Percentiles rank a stretch among this genome's conserved stretches.
Conservation (phyloP, 2,797 vertebrate genomes). For the Cryptoblepharus egeriae region DNA sequence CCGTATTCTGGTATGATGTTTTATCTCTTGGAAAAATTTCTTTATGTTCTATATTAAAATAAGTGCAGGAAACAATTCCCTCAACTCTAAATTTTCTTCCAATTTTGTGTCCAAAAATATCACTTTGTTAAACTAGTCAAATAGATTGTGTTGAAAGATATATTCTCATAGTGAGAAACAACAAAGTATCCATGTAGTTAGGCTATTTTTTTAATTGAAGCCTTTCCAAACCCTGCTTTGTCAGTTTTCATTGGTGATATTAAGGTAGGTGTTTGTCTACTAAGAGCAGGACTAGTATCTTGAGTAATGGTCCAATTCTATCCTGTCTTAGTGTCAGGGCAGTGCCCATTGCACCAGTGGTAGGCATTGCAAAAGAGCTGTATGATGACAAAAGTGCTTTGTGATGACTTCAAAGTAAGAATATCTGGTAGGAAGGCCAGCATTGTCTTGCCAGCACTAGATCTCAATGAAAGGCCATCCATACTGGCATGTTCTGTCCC, state of each 20-base stretch:
- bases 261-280: neutral
- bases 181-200: neutral
- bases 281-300: neutral
- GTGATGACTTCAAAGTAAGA: too few species aligned
- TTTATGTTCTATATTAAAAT: neutral
- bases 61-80: neutral
- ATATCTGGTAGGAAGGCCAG: too few species aligned
- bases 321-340: too few species aligned
- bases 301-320: too few species aligned
- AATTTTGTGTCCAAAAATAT: too few species aligned
- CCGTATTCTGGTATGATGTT: neutral
- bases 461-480: too few species aligned
- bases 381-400: too few species aligned
- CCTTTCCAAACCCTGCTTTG: neutral
- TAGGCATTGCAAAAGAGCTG: too few species aligned
- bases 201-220: neutral
- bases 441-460: too few species aligned
- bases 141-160: too few species aligned
- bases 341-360: too few species aligned
- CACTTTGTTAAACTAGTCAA: neutral
- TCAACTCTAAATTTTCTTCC: neutral
- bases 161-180: neutral
- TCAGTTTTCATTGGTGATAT: neutral
- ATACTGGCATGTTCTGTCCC: too few species aligned
- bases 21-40: neutral